Evolutionary conservation across 2,888 invertebrate genomes (phyloP), one percentile per base, ranked within the genome.

Genomic region (Dendrolimus houi): DNA sequence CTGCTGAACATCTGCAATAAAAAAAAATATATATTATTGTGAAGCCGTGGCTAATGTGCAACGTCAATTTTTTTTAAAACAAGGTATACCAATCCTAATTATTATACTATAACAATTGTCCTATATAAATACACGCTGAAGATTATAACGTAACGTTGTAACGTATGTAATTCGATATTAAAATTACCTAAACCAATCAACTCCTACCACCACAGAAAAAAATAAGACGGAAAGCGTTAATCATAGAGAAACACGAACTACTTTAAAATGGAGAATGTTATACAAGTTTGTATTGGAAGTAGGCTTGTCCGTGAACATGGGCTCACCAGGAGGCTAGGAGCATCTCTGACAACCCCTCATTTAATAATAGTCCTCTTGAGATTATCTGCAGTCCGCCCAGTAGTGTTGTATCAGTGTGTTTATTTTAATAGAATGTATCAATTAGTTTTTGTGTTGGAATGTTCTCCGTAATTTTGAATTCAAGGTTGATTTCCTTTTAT

Each of bases 351-450:
- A 84, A 83, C 79, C 79, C 79, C 78, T 75, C 71, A 80, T 86
- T 83, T 88, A 89, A 89, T 89, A 85, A 85, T 82, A 86, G 87
- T 83, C 74, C 75, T 77, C 74, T 69, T 72, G 66, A 87, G 88
- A 88, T 88, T 85, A 88, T 87, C 88, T 82, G 73, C 68, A 57
- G 68, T 64, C 47, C 41, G n/a, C 53, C 54, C 41, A 41, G 41
- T 41, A 41, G 41, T 41, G 55, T 53, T 41, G 55, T 55, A 29
- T 52, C 56, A 52, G 6, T 29, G 29, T 29, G 29, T 29, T 29
- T 29, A 29, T 29, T 29, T 29, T 29, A 29, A 29, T 29, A 40
- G 40, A 52, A 54, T 41, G 63, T 67, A 59, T 60, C 63, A 60
- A 61, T 63, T 60, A 57, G 68, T 29, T 29, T 29, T 29, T 29